Conservation (phyloP, 2,888 invertebrate genomes). For the Cheilosia urbana region DNA sequence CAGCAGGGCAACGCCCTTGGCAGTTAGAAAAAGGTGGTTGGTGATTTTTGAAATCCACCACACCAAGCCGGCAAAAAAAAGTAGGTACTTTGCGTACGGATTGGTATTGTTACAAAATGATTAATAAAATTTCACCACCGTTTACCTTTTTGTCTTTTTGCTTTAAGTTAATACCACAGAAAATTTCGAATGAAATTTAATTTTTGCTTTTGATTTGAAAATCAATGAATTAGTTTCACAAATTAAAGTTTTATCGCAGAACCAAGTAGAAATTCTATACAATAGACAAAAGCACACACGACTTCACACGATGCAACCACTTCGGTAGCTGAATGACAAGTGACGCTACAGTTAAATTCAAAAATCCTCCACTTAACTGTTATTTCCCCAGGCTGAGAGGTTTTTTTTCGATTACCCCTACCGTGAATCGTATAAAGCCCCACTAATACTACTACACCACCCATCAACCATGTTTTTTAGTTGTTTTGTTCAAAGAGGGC, state of each 20-base stretch:
- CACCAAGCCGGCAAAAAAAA: slow-evolving; percentile 55
- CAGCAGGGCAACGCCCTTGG: slow-evolving; percentile 78
- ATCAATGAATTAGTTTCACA: slow-evolving; percentile 48
- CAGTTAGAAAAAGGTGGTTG: slow-evolving; percentile 52
- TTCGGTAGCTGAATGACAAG: slow-evolving; percentile 78
- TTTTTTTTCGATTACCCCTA: slow-evolving; percentile 25
- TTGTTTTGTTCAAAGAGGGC: too few relatives aligned
- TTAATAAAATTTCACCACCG: background rate
- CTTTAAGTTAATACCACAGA: slow-evolving; percentile 44
- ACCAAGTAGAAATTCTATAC: slow-evolving; percentile 55
- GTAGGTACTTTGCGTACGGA: background rate
- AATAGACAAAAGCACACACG: slow-evolving; percentile 25
- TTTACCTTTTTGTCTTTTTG: slow-evolving; percentile 54
- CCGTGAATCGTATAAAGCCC: slow-evolving; percentile 45
- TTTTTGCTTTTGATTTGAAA: slow-evolving; percentile 53
- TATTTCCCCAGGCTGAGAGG: slow-evolving; percentile 61
- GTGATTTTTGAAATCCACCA: slow-evolving; percentile 15
- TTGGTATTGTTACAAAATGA: background rate
- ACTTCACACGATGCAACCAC: slow-evolving; percentile 64
- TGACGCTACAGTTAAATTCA: slow-evolving; percentile 75
- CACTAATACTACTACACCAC: slow-evolving; percentile 14
- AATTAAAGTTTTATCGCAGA: slow-evolving; percentile 39
- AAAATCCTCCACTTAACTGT: slow-evolving; percentile 71
- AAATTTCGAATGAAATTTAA: slow-evolving; percentile 64
- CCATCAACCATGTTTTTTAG: background rate